Base-by-base conservation (phyloP, 64 coral and sea anemone species). In the Stylophora pistillata region DNA sequence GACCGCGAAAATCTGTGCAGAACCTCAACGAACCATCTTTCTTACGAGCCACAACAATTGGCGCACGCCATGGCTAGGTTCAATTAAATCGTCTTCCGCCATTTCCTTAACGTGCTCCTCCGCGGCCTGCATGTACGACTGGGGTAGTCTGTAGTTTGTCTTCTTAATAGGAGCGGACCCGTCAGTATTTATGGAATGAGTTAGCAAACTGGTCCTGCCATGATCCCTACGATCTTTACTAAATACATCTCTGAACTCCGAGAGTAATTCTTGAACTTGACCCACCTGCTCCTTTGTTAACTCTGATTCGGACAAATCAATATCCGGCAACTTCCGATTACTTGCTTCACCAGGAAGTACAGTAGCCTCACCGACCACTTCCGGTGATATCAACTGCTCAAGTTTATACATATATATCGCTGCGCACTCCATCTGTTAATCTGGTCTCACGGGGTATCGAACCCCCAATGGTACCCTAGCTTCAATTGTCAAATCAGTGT, bases 171-270 rank as follows among this genome's bases (percentile, higher is more conserved):
- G 59, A 5, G 63, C 60, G 79, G 88, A 74, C 32, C 63, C 88
- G 75, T 71, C 88, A 79, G 76, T 53, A 23, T 78, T 89, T 89
- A 78, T 72, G 15, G 76, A 78, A 21, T 89, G 88, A 27, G 88
- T 89, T 9, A 89, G 78, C 33, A 89, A 89, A 30, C 74, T 58
- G 10, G 37, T 89, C 55, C 76, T 56, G 88, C 88, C 88, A 56
- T 57, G 15, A 57, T 57, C 56, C 56, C 56, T 57, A 57, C 60
- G 59, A 14, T 0, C 71, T 29, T 89, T 89, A 60, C 87, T 89
- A 25, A 79, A 77, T 89, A 70, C 87, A 23, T 89, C 56, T 34
- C 87, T 89, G 78, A 89, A 89, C 21, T 89, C 87, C 25, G 74
- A 89, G 0, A 78, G 54, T 58, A 78, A 13, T 6, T 60, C 87